Percentiles rank a stretch among this genome's conserved stretches.
These are phyloP conservation scores for Laodelphax striatellus DNA, from an alignment of 1,140 invertebrate genomes.

Conservation along the genomic window DNA sequence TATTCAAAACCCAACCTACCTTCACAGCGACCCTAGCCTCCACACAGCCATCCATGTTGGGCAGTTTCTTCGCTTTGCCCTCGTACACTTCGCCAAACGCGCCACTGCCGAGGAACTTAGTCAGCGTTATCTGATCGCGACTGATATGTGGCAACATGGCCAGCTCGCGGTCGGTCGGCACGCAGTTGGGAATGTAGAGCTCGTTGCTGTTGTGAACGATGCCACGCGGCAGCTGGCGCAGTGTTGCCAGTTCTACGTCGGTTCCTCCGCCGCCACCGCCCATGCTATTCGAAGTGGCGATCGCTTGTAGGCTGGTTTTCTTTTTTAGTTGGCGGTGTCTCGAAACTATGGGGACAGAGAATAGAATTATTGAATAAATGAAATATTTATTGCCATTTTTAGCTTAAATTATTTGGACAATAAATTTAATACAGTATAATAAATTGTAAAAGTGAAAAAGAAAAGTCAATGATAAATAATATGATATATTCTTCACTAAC, in stretches of 20 bases:
- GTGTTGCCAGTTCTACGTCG: conserved; percentile 74
- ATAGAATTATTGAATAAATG: too few species aligned
- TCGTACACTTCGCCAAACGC: conserved; percentile 97
- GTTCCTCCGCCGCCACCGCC: conserved; percentile 33
- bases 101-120: conserved; percentile 84
- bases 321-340: conserved; percentile 41
- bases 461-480: too few species aligned
- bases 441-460: too few species aligned
- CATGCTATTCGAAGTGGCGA: conserved; percentile 20
- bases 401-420: too few species aligned
- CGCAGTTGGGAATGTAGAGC: conserved; percentile 46
- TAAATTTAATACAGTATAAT: too few species aligned
- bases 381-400: too few species aligned
- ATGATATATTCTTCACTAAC: too few species aligned
- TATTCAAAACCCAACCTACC: conserved; percentile 34
- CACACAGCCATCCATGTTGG: conserved; percentile 37
- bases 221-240: conserved; percentile 66
- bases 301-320: conserved; percentile 37
- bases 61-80: conserved; percentile 59
- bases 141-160: conserved; percentile 70
- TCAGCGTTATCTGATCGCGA: conserved; percentile 58
- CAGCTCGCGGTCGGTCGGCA: conserved; percentile 43
- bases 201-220: conserved; percentile 68
- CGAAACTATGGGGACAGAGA: background rate
- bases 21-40: conserved; percentile 73